Percentiles rank a stretch among this genome's conserved stretches.
Evolutionary conservation across 2,797 vertebrate species (phyloP).

Genomic region (Anguilla obscura): DNA sequence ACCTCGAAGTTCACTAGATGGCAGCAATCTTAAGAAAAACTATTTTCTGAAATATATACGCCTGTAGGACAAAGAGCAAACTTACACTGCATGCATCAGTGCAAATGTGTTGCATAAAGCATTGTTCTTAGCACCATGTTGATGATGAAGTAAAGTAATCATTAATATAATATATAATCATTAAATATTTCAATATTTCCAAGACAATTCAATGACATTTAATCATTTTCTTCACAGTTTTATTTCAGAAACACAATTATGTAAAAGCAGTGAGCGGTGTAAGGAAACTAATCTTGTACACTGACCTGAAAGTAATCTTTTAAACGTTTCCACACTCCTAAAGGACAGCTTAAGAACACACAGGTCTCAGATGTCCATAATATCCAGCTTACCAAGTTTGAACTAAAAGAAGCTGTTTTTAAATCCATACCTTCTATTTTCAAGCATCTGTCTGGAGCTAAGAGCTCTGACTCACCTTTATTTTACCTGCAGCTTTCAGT

Average conservation of each 20-base stretch:
- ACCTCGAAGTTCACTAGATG: conserved; percentile 67
- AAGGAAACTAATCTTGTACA: neutral
- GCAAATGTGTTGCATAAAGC: neutral
- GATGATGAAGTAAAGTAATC: neutral
- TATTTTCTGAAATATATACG: neutral
- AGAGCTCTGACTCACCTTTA: neutral
- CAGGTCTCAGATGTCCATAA: conserved; percentile 36
- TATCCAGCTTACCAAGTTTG: conserved; percentile 26
- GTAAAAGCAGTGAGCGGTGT: neutral
- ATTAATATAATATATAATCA: neutral
- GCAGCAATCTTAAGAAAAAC: conserved; percentile 66
- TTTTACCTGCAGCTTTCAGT: conserved; percentile 34
- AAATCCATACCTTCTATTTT: neutral
- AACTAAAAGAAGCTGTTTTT: conserved; percentile 37
- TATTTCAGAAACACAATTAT: neutral
- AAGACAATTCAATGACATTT: neutral
- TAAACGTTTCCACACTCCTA: neutral
- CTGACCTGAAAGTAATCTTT: neutral
- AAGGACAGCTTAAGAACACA: neutral
- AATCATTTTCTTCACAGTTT: conserved; percentile 10
- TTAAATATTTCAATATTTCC: neutral
- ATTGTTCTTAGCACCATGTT: neutral
- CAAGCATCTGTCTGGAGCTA: neutral
- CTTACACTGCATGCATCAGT: neutral
- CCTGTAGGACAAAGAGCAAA: neutral